A percentile compares a stretch with the other conserved stretches of the same genome.
phyloP scores from a whole-genome alignment of 2,113 vertebrate genomes.

The Diglossa brunneiventris region DNA sequence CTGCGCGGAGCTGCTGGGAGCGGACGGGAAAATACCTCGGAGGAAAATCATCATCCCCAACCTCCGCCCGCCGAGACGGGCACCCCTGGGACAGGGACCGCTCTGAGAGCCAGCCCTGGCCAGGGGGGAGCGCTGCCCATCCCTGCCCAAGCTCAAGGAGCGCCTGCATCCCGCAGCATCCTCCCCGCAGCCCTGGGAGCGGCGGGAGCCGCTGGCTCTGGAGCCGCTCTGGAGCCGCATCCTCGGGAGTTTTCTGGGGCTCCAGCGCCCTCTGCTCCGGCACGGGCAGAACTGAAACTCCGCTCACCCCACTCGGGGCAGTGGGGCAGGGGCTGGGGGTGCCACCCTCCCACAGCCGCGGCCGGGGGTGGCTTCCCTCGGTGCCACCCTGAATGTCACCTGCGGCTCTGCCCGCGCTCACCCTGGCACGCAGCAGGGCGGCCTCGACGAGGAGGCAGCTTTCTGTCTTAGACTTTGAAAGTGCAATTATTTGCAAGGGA shows the following conservation, averaged over 20 bases:
- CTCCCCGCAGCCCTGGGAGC: rapidly evolving
- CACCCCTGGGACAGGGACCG: rapidly evolving
- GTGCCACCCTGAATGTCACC: rapidly evolving
- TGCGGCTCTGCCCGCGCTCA: neutral
- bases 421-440: rapidly evolving
- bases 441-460: rapidly evolving
- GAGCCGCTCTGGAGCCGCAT: neutral
- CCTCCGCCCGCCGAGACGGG: rapidly evolving
- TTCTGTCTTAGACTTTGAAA: rapidly evolving
- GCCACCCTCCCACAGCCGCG: neutral
- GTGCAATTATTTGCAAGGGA: rapidly evolving
- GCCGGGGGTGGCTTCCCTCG: neutral
- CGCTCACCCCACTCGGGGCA: neutral
- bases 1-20: neutral
- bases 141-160: rapidly evolving
- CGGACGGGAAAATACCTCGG: neutral
- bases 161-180: neutral
- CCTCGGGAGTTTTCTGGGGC: neutral
- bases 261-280: conserved; percentile 63
- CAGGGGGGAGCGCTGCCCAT: rapidly evolving
- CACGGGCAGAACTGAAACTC: neutral
- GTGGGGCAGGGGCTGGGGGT: neutral
- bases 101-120: neutral
- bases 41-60: neutral
- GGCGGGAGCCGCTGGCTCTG: neutral